phyloP scores from a whole-genome alignment of 2,888 invertebrate genomes.

The Troides aeacus region DNA sequence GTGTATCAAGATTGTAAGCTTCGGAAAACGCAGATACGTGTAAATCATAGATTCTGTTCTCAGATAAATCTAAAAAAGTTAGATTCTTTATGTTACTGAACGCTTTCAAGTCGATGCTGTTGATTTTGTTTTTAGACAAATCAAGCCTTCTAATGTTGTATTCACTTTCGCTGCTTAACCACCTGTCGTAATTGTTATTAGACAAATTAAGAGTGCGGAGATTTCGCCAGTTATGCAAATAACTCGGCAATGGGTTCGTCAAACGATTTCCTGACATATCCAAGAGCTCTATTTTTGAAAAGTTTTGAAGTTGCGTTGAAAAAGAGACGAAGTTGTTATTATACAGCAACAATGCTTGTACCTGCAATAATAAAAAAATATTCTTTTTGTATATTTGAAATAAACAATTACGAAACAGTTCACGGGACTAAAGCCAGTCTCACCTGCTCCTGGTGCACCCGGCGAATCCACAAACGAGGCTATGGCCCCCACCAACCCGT shows the following conservation, averaged over 20 bases:
- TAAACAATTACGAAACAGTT: background rate
- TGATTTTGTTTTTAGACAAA: slow-evolving; percentile 84
- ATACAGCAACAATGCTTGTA: slow-evolving; percentile 82
- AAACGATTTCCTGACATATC: slow-evolving; percentile 77
- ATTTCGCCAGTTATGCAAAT: slow-evolving; percentile 69
- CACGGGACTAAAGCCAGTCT: too few species aligned
- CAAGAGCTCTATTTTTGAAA: slow-evolving; percentile 71
- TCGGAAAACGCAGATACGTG: slow-evolving; percentile 78
- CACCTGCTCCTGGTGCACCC: too few species aligned
- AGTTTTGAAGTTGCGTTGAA: slow-evolving; percentile 72
- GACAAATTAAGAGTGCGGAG: slow-evolving; percentile 80
- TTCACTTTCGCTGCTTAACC: slow-evolving; percentile 50
- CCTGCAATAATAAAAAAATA: slow-evolving; percentile 65
- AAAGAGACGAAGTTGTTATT: slow-evolving; percentile 81
- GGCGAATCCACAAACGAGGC: too few species aligned
- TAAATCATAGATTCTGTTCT: slow-evolving; percentile 82
- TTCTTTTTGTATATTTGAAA: background rate
- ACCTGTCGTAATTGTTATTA: slow-evolving; percentile 75
- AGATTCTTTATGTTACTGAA: slow-evolving; percentile 80
- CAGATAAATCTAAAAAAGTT: slow-evolving; percentile 83
- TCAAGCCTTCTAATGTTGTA: slow-evolving; percentile 79
- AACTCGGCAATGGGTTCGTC: slow-evolving; percentile 59
- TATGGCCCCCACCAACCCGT: too few species aligned
- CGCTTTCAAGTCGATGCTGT: slow-evolving; percentile 77
- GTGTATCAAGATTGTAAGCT: slow-evolving; percentile 76